Evolutionary conservation across 1,140 invertebrate species (phyloP).

Genomic region (Cotesia typhae): DNA sequence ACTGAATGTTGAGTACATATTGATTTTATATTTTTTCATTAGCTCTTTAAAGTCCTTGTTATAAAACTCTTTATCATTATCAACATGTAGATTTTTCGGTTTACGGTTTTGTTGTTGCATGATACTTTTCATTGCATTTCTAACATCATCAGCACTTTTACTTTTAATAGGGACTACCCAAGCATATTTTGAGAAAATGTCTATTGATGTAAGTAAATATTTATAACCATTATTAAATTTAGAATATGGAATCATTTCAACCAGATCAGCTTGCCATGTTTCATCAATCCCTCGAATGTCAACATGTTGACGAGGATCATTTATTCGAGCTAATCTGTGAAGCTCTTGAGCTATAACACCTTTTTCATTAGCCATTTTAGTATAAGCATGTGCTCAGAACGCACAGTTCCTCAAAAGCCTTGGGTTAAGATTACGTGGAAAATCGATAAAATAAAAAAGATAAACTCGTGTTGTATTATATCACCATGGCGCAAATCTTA

Average conservation of each 20-base stretch:
- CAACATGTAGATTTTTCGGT: slow-evolving; percentile 23
- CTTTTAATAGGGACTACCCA: slow-evolving; percentile 36
- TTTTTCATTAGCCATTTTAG: too few species aligned
- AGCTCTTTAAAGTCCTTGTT: slow-evolving; percentile 3
- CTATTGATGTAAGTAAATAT: slow-evolving; percentile 34
- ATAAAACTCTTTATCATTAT: neutral
- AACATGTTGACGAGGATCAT: too few species aligned
- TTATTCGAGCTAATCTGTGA: too few species aligned
- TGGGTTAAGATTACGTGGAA: too few species aligned
- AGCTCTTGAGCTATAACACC: too few species aligned
- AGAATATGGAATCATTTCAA: slow-evolving; percentile 29
- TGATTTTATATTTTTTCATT: slow-evolving; percentile 20
- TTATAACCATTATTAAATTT: slow-evolving; percentile 6
- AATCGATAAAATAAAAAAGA: too few species aligned
- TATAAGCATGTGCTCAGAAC: too few species aligned
- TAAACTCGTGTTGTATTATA: too few species aligned
- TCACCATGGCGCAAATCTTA: too few species aligned
- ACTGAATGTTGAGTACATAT: slow-evolving; percentile 40
- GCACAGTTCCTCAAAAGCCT: too few species aligned
- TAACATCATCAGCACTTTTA: slow-evolving; percentile 36
- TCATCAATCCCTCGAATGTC: too few species aligned
- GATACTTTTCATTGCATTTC: slow-evolving; percentile 23
- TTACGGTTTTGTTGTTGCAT: slow-evolving; percentile 9
- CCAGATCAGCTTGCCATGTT: too few species aligned
- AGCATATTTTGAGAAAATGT: slow-evolving; percentile 38